Evolutionary conservation across 2,888 invertebrate species (phyloP), one percentile per base, ranked within the genome.

Genomic region (Amiota mariae): DNA sequence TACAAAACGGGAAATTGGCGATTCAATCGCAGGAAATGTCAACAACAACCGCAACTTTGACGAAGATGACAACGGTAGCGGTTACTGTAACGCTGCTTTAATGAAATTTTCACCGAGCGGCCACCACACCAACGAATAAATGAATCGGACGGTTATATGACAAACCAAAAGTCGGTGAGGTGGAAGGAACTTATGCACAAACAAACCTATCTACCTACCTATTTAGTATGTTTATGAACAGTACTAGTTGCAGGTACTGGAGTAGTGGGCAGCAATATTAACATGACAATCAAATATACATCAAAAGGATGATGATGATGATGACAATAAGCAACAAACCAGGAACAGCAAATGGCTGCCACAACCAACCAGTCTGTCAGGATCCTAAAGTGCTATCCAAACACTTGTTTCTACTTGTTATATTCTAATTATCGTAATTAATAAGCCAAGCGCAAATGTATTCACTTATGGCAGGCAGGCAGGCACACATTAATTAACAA

Each of bases 11-110:
- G 68, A 70, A 70, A 57, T 70, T 70, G 70, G 57, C 56, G 57
- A 36, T 70, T 70, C 70, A 70, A 70, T 57, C 70, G 57, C 70
- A 47, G 70, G 57, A 70, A 70, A 56, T 70, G 51, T 56, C 70
- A 47, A 59, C 66, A 49, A 57, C 56, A 70, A 63, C 36, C 9
- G n/a, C 24, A 36, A 36, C 12, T 15, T 59, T 59, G 59, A 59
- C 59, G 59, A 54, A n/a, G 3, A 20, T 20, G 59, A 15, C 59
- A 59, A 20, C 59, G 20, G 20, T 6, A 59, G 3, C 24, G 24
- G 24, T 24, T 24, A 24, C 1, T 24, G 24, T 24, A 24, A 15
- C 15, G 54, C 54, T 54, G 54, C 54, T 15, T 13, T 54, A 54
- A 54, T 54, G 54, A 54, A 54, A 54, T 54, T 54, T 54, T n/a